Base-by-base conservation (phyloP, 2,113 vertebrate species). In the Candoia aspera region DNA sequence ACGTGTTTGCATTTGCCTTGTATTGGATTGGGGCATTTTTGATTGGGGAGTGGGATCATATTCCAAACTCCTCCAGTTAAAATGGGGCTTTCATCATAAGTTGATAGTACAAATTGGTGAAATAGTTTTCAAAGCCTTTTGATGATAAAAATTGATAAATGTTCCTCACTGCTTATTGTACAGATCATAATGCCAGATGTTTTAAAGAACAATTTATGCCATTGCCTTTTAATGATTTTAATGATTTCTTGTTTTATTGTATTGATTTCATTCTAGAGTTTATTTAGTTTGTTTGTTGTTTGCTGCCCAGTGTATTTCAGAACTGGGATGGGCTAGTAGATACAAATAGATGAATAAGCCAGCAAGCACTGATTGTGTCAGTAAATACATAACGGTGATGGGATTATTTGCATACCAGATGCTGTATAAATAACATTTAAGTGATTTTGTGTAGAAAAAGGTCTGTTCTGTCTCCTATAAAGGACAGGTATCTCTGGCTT, bases 341-440 rank as follows among this genome's bases (percentile, higher is more conserved):
- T 68, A 68, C 64, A 68, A n/a, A 68, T 68, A 68, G n/a, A 11
- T 9, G n/a, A 68, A 68, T 73, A 73, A 37, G n/a, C 68, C 15
- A 73, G n/a, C n/a, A 73, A 73, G 42, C 83, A 59, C 26, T 59
- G 54, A 88, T 84, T 84, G 33, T 60, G 29, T 73, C 68, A 84
- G 26, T 92, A 54, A 92, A 62, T 58, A 53, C 57, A 88, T 84
- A 88, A 84, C 3, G 37, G 84, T 89, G 54, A 92, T 62, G 68
- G 68, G 19, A 83, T 88, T 88, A 84, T 92, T 88, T 88, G 86
- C 86, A 88, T 83, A 88, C 85, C 64, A 88, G 62, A 88, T 92
- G 86, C 62, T 92, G 59, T 88, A 83, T 88, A 84, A 84, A 46
- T 88, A 53, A 12, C 19, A 84, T 55, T 59, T 88, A 88, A 88